These are phyloP conservation scores for Leucoraja ocellata DNA, from an alignment of 2,797 vertebrate species.

Conservation along the genomic window DNA sequence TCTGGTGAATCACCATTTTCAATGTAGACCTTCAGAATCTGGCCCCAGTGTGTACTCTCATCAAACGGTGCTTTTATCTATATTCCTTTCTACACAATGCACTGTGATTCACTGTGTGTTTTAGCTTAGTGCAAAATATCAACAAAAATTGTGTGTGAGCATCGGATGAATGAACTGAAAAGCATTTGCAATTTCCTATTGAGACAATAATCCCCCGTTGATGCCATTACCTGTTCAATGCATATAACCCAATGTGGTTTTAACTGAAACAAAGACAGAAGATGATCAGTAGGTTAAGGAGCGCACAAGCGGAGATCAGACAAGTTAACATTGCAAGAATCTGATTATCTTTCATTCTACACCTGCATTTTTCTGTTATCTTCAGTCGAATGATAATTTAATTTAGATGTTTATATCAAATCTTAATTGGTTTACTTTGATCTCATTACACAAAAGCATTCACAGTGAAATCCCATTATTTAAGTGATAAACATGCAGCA, in stretches of 20 bases:
- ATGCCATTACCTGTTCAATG: neutral
- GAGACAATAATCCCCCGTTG: conserved; percentile 16
- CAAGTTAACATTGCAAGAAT: neutral
- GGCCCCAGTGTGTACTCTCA: neutral
- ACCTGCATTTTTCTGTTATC: neutral
- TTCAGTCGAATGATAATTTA: neutral
- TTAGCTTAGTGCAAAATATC: conserved; percentile 13
- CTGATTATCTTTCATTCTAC: neutral
- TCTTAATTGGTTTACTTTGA: neutral
- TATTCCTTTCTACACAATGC: neutral
- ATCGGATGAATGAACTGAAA: neutral
- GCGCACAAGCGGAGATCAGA: neutral
- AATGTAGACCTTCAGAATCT: neutral
- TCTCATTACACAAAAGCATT: neutral
- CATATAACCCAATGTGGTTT: neutral
- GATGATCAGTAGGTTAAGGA: neutral
- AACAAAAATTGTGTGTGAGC: conserved; percentile 9
- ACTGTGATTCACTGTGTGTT: neutral
- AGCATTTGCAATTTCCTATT: conserved; percentile 8
- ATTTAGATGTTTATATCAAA: neutral
- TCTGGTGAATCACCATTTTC: neutral
- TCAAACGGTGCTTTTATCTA: neutral
- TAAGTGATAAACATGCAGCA: neutral
- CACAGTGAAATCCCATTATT: neutral
- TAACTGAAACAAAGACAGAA: neutral